Conservation (phyloP, 1,140 invertebrate genomes). For the Aethina tumida region DNA sequence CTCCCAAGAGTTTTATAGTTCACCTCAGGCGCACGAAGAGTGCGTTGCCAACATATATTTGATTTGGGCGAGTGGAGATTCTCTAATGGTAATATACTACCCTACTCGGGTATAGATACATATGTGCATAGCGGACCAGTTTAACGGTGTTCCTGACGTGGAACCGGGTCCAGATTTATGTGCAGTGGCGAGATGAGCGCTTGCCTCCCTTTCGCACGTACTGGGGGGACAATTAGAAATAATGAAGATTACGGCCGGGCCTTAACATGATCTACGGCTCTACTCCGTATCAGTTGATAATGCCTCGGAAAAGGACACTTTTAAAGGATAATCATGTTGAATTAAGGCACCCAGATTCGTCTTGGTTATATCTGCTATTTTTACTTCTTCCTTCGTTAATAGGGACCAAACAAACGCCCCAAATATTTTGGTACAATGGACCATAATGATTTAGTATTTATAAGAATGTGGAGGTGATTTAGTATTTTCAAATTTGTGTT, state of each 20-base stretch:
- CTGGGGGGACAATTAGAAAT: slow-evolving; percentile 28
- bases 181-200: slow-evolving; percentile 6
- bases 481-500: no score
- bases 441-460: no score
- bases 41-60: slow-evolving; percentile 16
- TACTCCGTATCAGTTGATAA: slow-evolving; percentile 19
- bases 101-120: slow-evolving; percentile 27
- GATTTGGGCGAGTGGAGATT: slow-evolving; percentile 20
- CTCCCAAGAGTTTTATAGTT: slow-evolving; percentile 12
- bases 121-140: slow-evolving; percentile 26
- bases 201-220: slow-evolving; percentile 19
- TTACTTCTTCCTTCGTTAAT: no score
- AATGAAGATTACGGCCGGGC: slow-evolving; percentile 24
- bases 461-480: no score
- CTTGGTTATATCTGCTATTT: no score
- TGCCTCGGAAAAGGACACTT: slow-evolving; percentile 7
- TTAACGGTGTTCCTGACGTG: not conserved
- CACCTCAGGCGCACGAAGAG: slow-evolving; percentile 9
- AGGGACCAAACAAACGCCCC: no score
- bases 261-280: slow-evolving; percentile 22
- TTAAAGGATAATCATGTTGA: slow-evolving; percentile 8
- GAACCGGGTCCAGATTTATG: not conserved
- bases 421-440: no score
- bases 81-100: slow-evolving; percentile 34
- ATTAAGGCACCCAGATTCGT: no score